Evolutionary conservation across 2,113 vertebrate species (phyloP).

Genomic region (Cyanoliseus patagonus): DNA sequence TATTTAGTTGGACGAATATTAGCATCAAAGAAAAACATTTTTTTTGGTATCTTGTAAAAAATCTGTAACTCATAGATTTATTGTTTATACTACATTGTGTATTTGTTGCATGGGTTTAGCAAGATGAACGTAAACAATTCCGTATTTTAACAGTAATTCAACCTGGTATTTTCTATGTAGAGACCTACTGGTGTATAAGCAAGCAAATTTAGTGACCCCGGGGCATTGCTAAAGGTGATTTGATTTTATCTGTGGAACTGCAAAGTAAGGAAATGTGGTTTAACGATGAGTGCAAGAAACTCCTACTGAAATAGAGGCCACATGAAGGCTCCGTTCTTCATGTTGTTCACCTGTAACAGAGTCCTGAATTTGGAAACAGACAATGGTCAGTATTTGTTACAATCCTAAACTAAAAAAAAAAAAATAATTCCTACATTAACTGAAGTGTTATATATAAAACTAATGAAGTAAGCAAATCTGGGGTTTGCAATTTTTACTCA

Average conservation of each 20-base stretch:
- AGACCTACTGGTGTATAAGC: neutral
- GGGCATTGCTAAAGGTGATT: neutral
- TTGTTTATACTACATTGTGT: neutral
- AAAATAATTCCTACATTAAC: neutral
- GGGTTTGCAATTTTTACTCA: neutral
- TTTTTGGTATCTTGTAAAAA: neutral
- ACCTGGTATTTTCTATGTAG: neutral
- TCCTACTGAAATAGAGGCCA: neutral
- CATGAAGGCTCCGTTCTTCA: neutral
- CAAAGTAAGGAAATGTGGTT: neutral
- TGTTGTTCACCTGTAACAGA: neutral
- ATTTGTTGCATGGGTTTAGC: neutral
- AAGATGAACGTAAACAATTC: neutral
- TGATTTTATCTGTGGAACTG: neutral
- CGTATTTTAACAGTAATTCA: slow-evolving; percentile 8
- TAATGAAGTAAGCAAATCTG: neutral
- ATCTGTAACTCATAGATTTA: neutral
- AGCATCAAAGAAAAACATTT: neutral
- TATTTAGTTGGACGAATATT: neutral
- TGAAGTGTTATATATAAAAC: neutral
- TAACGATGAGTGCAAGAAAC: neutral
- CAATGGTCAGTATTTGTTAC: neutral
- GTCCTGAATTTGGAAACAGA: neutral
- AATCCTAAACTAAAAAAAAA: neutral
- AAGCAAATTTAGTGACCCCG: neutral